These are phyloP conservation scores for Nemotelus pantherinus DNA, from an alignment of 2,888 invertebrate genomes.

Conservation along the genomic window DNA sequence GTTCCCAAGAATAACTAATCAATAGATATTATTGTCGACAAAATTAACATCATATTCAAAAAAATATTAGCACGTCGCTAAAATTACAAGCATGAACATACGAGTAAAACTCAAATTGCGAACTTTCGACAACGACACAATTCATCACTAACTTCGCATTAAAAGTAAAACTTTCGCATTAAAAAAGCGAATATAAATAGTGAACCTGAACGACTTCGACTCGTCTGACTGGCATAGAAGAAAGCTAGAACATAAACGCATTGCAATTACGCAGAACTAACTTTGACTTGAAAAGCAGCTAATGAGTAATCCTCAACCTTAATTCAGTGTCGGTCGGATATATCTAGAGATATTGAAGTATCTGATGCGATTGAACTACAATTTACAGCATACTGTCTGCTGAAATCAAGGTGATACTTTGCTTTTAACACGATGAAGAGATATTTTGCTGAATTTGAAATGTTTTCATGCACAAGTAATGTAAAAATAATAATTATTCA, in stretches of 20 bases:
- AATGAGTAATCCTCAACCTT: conserved; percentile 1
- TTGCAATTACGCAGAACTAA: background rate
- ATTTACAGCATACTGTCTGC: background rate
- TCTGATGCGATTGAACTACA: background rate
- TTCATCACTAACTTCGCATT: no score
- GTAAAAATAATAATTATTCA: background rate
- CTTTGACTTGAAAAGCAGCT: background rate
- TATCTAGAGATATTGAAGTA: background rate
- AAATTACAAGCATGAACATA: no score
- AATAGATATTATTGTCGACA: no score
- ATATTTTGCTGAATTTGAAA: background rate
- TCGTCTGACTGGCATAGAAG: background rate
- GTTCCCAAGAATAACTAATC: no score
- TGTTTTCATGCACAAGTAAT: background rate
- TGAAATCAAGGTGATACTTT: no score
- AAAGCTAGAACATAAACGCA: background rate
- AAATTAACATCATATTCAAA: no score
- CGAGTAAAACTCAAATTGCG: no score
- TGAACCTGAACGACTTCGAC: no score
- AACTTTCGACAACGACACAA: no score
- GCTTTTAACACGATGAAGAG: background rate
- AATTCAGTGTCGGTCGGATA: background rate
- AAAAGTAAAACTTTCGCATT: no score
- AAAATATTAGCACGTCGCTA: no score
- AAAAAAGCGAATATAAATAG: no score